These are phyloP conservation scores for Oxyura jamaicensis DNA, from an alignment of 2,113 vertebrate genomes.

Conservation along the genomic window DNA sequence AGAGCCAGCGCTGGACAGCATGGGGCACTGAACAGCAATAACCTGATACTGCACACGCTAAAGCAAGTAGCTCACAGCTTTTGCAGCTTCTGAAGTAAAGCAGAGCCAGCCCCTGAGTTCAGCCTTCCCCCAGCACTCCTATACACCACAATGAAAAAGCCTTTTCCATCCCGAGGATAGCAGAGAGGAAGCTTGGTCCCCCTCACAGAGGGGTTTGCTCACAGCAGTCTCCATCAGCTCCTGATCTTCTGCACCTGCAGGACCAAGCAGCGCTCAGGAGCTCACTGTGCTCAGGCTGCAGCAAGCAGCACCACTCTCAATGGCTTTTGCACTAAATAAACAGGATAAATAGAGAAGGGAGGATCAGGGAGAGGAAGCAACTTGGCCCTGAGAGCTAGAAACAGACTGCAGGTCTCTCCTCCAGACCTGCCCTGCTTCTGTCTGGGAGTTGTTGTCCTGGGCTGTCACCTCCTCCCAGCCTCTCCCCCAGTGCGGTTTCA, in stretches of 20 bases:
- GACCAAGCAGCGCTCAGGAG: accelerated
- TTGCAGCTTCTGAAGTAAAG: not conserved
- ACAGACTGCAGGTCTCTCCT: conserved; percentile 4
- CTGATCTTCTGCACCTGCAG: not conserved
- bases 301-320: not conserved
- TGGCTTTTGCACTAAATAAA: not conserved
- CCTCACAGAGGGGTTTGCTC: not conserved
- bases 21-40: not conserved
- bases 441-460: not conserved
- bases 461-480: not conserved
- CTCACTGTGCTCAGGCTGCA: accelerated
- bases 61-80: not conserved
- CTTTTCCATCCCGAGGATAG: not conserved
- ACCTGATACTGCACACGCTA: not conserved
- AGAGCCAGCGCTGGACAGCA: not conserved
- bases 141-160: not conserved
- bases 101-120: not conserved
- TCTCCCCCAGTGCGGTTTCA: not conserved
- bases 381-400: not conserved
- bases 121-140: not conserved
- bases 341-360: not conserved
- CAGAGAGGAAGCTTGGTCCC: not conserved
- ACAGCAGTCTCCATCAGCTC: accelerated
- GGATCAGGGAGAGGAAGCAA: not conserved
- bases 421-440: not conserved